phyloP scores from a whole-genome alignment of 2,888 invertebrate species.

The Volucella bombylans region DNA sequence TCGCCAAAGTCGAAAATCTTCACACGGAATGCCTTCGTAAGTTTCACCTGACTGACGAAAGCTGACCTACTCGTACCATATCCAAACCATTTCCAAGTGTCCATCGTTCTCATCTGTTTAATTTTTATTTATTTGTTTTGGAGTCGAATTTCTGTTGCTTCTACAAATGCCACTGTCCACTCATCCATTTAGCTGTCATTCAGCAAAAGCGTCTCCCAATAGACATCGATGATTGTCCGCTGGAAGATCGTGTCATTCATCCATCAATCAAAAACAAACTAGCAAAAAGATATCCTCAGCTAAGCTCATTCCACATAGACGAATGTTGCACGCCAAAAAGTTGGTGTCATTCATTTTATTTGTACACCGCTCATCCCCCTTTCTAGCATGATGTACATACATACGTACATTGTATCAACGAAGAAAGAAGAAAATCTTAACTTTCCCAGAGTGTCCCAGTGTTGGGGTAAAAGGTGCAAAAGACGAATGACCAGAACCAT shows the following conservation, averaged over 20 bases:
- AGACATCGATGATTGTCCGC: constrained; percentile 54
- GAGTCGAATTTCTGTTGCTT: constrained; percentile 19
- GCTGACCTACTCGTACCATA: too few relatives aligned
- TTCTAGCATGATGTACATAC: neutral
- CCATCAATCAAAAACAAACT: constrained; percentile 60
- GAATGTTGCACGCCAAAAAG: constrained; percentile 50
- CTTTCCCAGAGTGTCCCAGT: constrained; percentile 17
- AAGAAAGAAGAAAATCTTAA: constrained; percentile 31
- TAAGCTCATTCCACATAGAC: constrained; percentile 20
- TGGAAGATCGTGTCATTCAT: constrained; percentile 53
- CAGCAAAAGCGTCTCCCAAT: constrained; percentile 19
- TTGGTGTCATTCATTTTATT: constrained; percentile 63
- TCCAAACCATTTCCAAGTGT: too few relatives aligned
- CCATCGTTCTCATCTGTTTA: too few relatives aligned
- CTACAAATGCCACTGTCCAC: constrained; percentile 38
- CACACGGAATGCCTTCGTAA: too few relatives aligned
- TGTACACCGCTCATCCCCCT: neutral
- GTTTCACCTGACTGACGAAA: too few relatives aligned
- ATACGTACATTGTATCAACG: constrained; percentile 7
- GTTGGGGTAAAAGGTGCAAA: constrained; percentile 41
- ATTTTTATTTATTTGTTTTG: neutral
- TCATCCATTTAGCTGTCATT: constrained; percentile 46
- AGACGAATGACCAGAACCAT: constrained; percentile 59
- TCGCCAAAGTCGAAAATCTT: too few relatives aligned
- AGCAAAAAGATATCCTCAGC: constrained; percentile 32